These are phyloP conservation scores for Brachypalpus laphriformis DNA, from an alignment of 2,888 invertebrate genomes.

Conservation along the genomic window DNA sequence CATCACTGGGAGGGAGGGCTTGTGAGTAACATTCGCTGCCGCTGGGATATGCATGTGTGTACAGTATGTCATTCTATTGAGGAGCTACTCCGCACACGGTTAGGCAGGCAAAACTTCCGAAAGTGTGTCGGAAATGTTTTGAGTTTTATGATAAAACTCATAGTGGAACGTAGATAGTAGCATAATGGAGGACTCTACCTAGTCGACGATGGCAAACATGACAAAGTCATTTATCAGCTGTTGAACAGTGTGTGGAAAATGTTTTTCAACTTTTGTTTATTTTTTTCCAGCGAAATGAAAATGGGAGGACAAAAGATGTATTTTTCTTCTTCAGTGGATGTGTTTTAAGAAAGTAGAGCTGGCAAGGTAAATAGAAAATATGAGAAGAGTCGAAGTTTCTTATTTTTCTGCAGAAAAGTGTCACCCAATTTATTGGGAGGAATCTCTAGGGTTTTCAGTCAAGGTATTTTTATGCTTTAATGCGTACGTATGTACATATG, in stretches of 20 bases:
- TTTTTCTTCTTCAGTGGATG: background rate
- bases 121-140: conserved; percentile 55
- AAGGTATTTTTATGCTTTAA: background rate
- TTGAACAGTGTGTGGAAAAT: conserved; percentile 26
- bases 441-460: background rate
- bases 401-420: background rate
- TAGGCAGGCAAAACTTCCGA: conserved; percentile 43
- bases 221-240: conserved; percentile 36
- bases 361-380: background rate
- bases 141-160: conserved; percentile 35
- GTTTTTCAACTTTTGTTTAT: conserved; percentile 9
- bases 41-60: conserved; percentile 7
- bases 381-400: background rate
- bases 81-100: conserved; percentile 1
- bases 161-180: conserved; percentile 2
- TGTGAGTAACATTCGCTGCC: background rate
- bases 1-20: background rate
- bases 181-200: background rate
- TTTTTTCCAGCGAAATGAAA: background rate
- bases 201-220: background rate
- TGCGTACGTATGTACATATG: no score
- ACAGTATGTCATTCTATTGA: conserved; percentile 10
- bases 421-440: background rate
- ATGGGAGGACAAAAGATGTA: background rate
- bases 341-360: background rate